These are phyloP conservation scores for Oedothorax gibbosus DNA, from an alignment of 1,140 invertebrate species.

Conservation along the genomic window DNA sequence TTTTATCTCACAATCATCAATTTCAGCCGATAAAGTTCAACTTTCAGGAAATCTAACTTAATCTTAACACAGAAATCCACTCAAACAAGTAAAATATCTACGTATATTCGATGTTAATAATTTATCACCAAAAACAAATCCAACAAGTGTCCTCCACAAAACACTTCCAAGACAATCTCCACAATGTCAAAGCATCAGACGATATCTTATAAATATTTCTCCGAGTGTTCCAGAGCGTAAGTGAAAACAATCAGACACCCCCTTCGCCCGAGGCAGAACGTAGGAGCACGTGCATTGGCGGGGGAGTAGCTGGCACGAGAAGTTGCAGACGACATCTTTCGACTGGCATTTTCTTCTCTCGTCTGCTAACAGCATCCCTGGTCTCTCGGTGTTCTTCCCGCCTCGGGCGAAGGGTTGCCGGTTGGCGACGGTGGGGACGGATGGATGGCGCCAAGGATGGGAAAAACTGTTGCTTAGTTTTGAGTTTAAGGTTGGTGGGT, in stretches of 20 bases:
- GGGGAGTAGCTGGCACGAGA: neutral
- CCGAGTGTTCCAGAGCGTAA: no score
- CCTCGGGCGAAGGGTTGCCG: neutral
- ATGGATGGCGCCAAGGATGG: neutral
- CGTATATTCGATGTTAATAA: neutral
- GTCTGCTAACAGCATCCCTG: constrained; percentile 4
- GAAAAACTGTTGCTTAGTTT: neutral
- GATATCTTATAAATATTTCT: no score
- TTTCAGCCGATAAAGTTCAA: no score
- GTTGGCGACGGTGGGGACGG: neutral
- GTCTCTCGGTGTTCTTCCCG: neutral
- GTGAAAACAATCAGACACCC: neutral
- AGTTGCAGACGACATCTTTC: constrained; percentile 16
- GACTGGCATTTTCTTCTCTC: constrained; percentile 5
- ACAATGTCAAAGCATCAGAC: no score
- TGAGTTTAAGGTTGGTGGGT: no score
- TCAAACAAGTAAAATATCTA: no score
- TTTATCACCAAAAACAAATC: neutral
- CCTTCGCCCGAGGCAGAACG: no score
- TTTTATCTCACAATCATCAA: no score
- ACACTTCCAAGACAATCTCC: no score
- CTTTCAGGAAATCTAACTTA: no score
- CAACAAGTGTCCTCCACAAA: neutral
- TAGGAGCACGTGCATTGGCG: constrained; percentile 13
- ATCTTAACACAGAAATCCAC: no score